phyloP scores from a whole-genome alignment of 1,140 invertebrate species.

The Lerema accius region DNA sequence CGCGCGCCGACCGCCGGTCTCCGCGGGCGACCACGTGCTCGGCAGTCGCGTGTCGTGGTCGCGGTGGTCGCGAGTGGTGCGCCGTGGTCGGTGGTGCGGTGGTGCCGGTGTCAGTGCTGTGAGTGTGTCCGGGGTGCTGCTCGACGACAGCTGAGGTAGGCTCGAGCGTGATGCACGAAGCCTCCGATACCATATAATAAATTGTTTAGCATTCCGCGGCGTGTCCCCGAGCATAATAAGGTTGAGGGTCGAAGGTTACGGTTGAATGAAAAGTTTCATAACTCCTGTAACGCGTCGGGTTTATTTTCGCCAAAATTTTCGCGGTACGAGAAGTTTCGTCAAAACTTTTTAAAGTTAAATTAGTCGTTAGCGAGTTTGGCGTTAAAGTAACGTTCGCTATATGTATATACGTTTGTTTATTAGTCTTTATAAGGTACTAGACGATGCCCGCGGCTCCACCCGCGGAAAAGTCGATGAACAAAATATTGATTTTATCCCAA shows the following conservation, averaged over 20 bases:
- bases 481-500: no score
- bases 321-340: background rate
- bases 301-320: constrained; percentile 10
- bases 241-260: constrained; percentile 18
- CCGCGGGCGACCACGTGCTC: constrained; percentile 6
- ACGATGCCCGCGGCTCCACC: no score
- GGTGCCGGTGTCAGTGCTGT: constrained; percentile 7
- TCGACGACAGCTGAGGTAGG: constrained; percentile 5
- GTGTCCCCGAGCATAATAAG: constrained; percentile 5
- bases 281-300: background rate
- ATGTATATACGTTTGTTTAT: no score
- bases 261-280: constrained; percentile 1
- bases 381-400: no score
- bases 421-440: no score
- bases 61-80: constrained; percentile 1
- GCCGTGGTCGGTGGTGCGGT: no score
- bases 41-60: constrained; percentile 8
- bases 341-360: constrained; percentile 12
- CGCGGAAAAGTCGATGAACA: no score
- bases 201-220: constrained; percentile 26
- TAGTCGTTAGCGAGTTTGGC: background rate
- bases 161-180: no score
- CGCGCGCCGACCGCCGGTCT: constrained; percentile 34
- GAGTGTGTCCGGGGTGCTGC: constrained; percentile 7
- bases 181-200: constrained; percentile 12